phyloP scores from a whole-genome alignment of 2,888 invertebrate species.

The Megaustenia siamemsis region DNA sequence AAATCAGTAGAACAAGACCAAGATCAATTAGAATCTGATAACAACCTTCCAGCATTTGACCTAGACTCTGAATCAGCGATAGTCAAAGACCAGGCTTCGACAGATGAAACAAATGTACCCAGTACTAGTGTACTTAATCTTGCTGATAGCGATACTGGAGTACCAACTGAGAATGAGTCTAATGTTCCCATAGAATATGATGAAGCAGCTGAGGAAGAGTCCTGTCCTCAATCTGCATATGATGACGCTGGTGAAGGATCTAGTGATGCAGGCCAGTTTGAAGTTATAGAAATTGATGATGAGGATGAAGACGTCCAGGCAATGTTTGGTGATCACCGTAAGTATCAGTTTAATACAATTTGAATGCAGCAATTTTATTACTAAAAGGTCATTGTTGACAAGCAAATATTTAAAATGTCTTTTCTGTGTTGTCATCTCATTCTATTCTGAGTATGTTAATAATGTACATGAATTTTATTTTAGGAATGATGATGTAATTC shows the following conservation, averaged over 20 bases:
- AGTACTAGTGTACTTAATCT: constrained; percentile 17
- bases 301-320: constrained; percentile 53
- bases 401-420: background rate
- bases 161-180: constrained; percentile 17
- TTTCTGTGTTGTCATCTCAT: no score
- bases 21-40: constrained; percentile 17
- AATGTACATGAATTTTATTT: no score
- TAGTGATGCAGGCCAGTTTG: constrained; percentile 50
- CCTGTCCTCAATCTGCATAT: constrained; percentile 9
- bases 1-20: background rate
- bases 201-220: constrained; percentile 26
- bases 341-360: constrained; percentile 36
- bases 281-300: constrained; percentile 54
- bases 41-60: background rate
- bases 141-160: background rate
- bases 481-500: no score
- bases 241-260: constrained; percentile 47
- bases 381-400: constrained; percentile 5
- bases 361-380: background rate
- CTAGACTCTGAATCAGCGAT: background rate
- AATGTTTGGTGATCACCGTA: constrained; percentile 48
- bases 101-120: constrained; percentile 19
- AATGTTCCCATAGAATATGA: constrained; percentile 29
- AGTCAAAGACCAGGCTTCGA: background rate
- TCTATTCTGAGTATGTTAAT: no score